Conservation (phyloP, 2,888 invertebrate species). For the Rhingia campestris region DNA sequence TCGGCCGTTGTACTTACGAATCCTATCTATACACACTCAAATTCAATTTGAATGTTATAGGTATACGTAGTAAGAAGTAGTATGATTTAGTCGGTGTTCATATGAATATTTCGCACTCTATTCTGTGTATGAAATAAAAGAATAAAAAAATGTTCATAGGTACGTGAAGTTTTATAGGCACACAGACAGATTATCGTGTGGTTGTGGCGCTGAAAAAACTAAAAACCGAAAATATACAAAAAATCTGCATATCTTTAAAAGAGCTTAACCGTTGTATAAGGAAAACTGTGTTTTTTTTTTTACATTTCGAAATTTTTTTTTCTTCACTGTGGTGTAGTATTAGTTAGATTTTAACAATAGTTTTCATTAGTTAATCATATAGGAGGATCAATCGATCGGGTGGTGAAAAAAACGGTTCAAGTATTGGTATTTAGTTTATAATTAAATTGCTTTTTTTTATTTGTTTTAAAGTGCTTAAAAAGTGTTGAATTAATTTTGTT, state of each 20-base stretch:
- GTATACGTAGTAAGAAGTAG: conserved; percentile 9
- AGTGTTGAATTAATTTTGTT: no score
- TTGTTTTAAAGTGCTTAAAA: background rate
- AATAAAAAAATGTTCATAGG: conserved; percentile 49
- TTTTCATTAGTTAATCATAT: conserved; percentile 27
- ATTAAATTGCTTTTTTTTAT: background rate
- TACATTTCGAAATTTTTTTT: conserved; percentile 21
- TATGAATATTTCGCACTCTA: conserved; percentile 43
- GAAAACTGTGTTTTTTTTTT: conserved; percentile 21
- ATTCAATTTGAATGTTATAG: conserved; percentile 35
- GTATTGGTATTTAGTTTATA: background rate
- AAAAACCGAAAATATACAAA: conserved; percentile 9
- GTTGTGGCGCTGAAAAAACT: conserved; percentile 29
- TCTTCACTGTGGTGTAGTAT: conserved; percentile 12
- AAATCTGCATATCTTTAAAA: conserved; percentile 1
- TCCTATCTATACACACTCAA: conserved; percentile 30
- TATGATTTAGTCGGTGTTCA: conserved; percentile 41
- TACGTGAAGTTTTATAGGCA: conserved; percentile 42
- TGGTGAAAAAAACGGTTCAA: background rate
- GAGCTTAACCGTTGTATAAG: conserved; percentile 1
- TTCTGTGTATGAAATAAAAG: conserved; percentile 50
- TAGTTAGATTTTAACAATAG: conserved; percentile 9
- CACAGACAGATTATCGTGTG: conserved; percentile 41
- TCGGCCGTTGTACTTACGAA: conserved; percentile 12
- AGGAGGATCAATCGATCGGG: conserved; percentile 14